Conservation (phyloP, 2,113 vertebrate genomes). For the Dunckerocampus dactyliophorus region DNA sequence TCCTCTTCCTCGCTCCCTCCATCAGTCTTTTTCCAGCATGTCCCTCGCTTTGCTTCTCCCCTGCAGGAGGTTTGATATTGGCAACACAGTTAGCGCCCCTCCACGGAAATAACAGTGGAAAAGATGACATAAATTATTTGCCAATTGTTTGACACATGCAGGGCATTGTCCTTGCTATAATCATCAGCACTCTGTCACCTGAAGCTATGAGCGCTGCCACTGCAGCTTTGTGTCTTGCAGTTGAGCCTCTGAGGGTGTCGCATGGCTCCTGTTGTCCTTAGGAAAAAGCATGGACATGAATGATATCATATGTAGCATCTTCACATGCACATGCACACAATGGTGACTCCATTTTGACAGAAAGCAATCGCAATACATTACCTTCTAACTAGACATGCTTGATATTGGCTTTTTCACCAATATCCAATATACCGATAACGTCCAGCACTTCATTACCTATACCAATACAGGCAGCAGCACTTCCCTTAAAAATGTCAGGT, state of each 20-base stretch:
- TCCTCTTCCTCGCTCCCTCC: slow-evolving; percentile 59
- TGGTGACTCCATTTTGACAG: too few relatives aligned
- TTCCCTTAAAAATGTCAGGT: too few relatives aligned
- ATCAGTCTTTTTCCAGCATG: slow-evolving; percentile 61
- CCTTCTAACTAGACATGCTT: too few relatives aligned
- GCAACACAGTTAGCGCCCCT: slow-evolving; percentile 89
- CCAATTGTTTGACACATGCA: slow-evolving; percentile 93
- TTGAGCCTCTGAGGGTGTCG: slow-evolving; percentile 76
- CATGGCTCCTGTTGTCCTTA: slow-evolving; percentile 35
- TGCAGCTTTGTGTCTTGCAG: slow-evolving; percentile 83
- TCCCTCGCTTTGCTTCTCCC: slow-evolving; percentile 50
- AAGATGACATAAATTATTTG: slow-evolving; percentile 99
- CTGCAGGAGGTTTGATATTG: slow-evolving; percentile 86
- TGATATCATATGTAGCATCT: too few relatives aligned
- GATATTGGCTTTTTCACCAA: too few relatives aligned
- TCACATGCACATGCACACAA: too few relatives aligned
- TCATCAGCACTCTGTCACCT: slow-evolving; percentile 92
- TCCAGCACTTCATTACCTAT: too few relatives aligned
- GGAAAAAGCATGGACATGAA: slow-evolving; percentile 18
- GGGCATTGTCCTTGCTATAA: slow-evolving; percentile 96
- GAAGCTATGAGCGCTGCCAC: slow-evolving; percentile 86
- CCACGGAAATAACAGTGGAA: slow-evolving; percentile 89
- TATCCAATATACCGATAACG: too few relatives aligned
- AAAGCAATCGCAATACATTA: too few relatives aligned
- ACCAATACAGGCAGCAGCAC: too few relatives aligned